Conservation (phyloP, 2,113 vertebrate genomes). For the Cynocephalus volans region DNA sequence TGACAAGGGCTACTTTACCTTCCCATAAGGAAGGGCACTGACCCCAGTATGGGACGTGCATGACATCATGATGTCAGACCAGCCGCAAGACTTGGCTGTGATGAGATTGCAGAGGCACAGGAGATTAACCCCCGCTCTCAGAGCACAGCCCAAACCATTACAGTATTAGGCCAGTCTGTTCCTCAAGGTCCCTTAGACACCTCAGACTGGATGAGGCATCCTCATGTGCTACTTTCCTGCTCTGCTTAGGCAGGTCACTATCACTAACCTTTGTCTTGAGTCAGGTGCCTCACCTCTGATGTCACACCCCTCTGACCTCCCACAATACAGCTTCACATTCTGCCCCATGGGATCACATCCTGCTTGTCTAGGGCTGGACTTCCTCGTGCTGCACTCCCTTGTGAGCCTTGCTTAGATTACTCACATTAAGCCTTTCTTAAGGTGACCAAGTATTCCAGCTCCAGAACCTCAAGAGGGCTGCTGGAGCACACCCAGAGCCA, state of each 20-base stretch:
- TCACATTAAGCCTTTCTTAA: background rate
- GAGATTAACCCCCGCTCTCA: background rate
- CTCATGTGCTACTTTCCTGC: background rate
- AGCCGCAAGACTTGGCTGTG: background rate
- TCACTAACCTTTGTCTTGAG: background rate
- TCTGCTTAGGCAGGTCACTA: too few relatives aligned
- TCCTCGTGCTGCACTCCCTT: rapidly evolving
- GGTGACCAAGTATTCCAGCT: background rate
- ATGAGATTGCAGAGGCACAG: background rate
- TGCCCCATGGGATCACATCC: rapidly evolving
- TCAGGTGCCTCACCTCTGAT: background rate
- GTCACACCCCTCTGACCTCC: background rate
- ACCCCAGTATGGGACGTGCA: background rate
- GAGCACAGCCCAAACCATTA: background rate
- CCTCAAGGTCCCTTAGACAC: background rate
- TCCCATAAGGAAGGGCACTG: background rate
- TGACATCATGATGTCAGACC: rapidly evolving
- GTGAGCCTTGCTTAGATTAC: background rate
- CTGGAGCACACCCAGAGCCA: background rate
- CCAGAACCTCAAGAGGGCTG: background rate
- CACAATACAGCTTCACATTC: background rate
- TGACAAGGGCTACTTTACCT: background rate
- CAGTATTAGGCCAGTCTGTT: background rate
- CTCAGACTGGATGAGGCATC: too few relatives aligned
- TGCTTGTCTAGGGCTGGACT: too few relatives aligned